Percentiles rank a stretch among this genome's conserved stretches.
phyloP scores from a whole-genome alignment of 1,140 invertebrate species.

The Bombus fervidus region DNA sequence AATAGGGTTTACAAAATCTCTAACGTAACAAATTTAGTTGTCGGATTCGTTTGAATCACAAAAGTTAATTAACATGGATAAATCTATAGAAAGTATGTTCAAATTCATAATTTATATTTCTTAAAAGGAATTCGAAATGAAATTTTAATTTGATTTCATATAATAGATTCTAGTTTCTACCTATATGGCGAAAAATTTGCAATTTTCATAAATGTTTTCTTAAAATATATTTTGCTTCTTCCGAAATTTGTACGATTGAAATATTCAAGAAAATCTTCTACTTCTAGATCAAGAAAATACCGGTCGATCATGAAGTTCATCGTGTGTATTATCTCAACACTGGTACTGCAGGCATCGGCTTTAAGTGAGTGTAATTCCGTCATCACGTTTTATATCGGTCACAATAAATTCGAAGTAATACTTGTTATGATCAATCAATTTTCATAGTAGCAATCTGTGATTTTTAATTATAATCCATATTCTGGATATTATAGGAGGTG shows the following conservation, averaged over 20 bases:
- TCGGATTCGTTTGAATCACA: slow-evolving; percentile 24
- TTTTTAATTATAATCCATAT: slow-evolving; percentile 71
- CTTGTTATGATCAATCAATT: neutral
- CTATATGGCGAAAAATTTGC: no score
- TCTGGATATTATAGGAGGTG: slow-evolving; percentile 70
- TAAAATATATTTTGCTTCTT: no score
- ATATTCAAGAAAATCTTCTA: slow-evolving; percentile 31
- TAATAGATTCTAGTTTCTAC: neutral
- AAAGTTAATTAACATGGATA: slow-evolving; percentile 7
- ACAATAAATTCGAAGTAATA: slow-evolving; percentile 35
- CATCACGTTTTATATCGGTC: slow-evolving; percentile 33
- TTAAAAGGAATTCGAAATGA: neutral
- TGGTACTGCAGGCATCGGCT: slow-evolving; percentile 72
- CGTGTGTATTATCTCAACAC: slow-evolving; percentile 70
- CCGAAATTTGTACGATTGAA: neutral
- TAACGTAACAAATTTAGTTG: slow-evolving; percentile 13
- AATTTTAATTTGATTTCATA: neutral
- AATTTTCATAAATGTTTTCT: neutral
- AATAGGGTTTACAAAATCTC: neutral
- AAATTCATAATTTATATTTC: neutral
- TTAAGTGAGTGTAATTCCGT: slow-evolving; percentile 74
- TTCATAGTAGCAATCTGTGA: slow-evolving; percentile 47
- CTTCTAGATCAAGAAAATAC: slow-evolving; percentile 61
- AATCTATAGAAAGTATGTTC: neutral
- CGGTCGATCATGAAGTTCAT: slow-evolving; percentile 69